Evolutionary conservation across 2,888 invertebrate species (phyloP).

Genomic region (Sicus ferrugineus): DNA sequence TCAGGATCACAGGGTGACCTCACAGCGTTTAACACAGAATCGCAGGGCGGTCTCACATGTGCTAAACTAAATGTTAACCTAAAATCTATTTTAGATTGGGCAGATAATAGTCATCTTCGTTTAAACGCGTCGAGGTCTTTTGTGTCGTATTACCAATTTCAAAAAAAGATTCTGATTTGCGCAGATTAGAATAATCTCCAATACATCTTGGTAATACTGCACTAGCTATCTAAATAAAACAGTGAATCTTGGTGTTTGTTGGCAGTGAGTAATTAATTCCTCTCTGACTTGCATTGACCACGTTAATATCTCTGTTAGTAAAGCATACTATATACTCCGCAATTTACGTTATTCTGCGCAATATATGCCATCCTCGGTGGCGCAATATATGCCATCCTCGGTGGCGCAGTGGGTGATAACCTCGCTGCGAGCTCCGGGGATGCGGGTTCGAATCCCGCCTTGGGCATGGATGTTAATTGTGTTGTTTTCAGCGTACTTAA

Average conservation of each 20-base stretch:
- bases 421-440: too few relatives aligned
- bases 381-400: too few relatives aligned
- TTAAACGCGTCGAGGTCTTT: background rate
- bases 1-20: too few relatives aligned
- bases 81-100: background rate
- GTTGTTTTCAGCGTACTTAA: too few relatives aligned
- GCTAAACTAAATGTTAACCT: background rate
- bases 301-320: background rate
- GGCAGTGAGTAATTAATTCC: too few relatives aligned
- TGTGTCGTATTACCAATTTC: background rate
- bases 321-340: background rate
- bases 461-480: too few relatives aligned
- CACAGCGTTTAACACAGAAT: too few relatives aligned
- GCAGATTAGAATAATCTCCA: background rate
- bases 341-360: background rate
- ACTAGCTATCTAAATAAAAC: background rate
- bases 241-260: background rate
- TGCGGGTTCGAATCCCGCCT: too few relatives aligned
- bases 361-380: too few relatives aligned
- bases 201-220: background rate
- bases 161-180: background rate
- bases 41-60: too few relatives aligned
- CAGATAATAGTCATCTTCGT: background rate
- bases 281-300: background rate
- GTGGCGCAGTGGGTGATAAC: too few relatives aligned